Conservation (phyloP, 2,888 invertebrate genomes). For the Augochlorella aurata region DNA sequence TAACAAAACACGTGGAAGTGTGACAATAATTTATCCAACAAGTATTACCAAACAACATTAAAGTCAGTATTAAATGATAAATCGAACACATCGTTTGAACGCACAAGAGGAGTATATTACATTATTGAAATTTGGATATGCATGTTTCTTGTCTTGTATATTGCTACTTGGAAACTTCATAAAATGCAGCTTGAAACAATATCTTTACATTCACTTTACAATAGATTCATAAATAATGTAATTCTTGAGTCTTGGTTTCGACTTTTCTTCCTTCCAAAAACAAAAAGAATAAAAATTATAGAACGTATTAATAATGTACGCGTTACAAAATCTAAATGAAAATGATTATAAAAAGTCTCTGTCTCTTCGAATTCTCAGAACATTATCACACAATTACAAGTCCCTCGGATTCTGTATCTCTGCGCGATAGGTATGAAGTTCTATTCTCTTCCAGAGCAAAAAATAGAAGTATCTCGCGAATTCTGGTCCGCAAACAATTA, state of each 20-base stretch:
- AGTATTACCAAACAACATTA: neutral
- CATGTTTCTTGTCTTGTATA: constrained; percentile 54
- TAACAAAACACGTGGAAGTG: neutral
- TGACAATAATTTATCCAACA: constrained; percentile 5
- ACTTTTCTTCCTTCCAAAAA: constrained; percentile 19
- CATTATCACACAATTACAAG: constrained; percentile 57
- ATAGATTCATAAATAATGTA: constrained; percentile 53
- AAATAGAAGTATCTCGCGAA: constrained; percentile 56
- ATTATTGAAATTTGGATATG: constrained; percentile 49
- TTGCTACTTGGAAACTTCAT: constrained; percentile 62
- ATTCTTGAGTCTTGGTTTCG: constrained; percentile 42
- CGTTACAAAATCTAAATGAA: constrained; percentile 58
- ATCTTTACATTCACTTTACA: constrained; percentile 50
- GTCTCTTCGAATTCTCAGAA: constrained; percentile 53
- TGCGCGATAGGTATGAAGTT: constrained; percentile 50
- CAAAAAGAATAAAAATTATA: constrained; percentile 42
- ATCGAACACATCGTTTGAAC: constrained; percentile 26
- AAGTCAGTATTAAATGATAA: neutral
- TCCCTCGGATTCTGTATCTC: constrained; percentile 26
- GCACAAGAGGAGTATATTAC: constrained; percentile 34
- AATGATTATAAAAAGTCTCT: constrained; percentile 63
- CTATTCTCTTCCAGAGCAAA: constrained; percentile 48
- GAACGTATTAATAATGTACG: constrained; percentile 56
- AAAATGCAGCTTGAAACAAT: constrained; percentile 49
- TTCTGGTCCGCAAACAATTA: constrained; percentile 53